Evolutionary conservation across 1,140 invertebrate genomes (phyloP).

Genomic region (Achroia grisella): DNA sequence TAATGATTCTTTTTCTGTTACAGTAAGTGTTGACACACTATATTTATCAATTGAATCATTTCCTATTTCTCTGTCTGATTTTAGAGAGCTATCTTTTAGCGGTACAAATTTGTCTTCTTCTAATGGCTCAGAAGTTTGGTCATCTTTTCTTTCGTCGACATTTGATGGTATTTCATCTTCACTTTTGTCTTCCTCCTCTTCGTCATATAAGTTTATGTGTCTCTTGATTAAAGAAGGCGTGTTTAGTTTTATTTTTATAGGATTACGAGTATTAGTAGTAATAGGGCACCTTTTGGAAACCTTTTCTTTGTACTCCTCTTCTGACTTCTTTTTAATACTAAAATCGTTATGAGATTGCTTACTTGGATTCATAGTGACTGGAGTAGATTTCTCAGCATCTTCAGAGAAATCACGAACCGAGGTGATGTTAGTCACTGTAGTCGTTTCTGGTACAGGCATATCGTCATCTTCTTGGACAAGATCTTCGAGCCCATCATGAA

Average conservation of each 20-base stretch:
- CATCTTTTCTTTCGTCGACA: constrained; percentile 5
- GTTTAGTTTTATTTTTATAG: constrained; percentile 67
- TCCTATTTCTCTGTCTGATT: no score
- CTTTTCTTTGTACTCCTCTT: constrained; percentile 57
- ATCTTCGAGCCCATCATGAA: constrained; percentile 42
- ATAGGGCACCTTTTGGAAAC: constrained; percentile 59
- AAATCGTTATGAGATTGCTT: constrained; percentile 6
- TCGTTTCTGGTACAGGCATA: constrained; percentile 4
- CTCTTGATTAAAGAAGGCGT: constrained; percentile 54
- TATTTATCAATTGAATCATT: no score
- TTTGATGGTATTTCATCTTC: constrained; percentile 23
- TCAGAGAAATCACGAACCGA: no score
- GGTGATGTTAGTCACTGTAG: not conserved
- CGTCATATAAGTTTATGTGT: constrained; percentile 51
- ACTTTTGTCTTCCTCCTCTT: constrained; percentile 30
- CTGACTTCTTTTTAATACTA: constrained; percentile 31
- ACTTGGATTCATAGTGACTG: no score
- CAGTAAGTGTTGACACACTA: no score
- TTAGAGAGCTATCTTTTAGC: not conserved
- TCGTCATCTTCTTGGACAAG: constrained; percentile 65
- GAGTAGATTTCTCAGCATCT: no score
- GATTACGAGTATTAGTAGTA: constrained; percentile 53
- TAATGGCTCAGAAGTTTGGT: constrained; percentile 8
- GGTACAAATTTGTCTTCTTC: constrained; percentile 9
- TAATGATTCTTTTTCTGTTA: no score